Evolutionary conservation across 2,113 vertebrate species (phyloP).

Genomic region (Phainopepla nitens): DNA sequence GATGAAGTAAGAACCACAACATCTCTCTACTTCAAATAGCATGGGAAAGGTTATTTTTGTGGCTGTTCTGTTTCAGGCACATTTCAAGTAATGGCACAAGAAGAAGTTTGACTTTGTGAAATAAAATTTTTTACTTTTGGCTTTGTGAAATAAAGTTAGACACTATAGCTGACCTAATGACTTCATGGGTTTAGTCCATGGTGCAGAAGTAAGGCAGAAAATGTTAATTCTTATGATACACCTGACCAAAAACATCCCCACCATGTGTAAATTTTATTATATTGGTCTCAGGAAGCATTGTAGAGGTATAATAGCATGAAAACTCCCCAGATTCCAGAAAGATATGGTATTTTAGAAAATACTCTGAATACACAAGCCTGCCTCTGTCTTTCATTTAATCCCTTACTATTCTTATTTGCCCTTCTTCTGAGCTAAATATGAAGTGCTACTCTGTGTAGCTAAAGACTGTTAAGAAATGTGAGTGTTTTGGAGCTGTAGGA

Average conservation of each 20-base stretch:
- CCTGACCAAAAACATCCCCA: not conserved
- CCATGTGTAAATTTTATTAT: not conserved
- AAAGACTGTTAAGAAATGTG: not conserved
- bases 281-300: not conserved
- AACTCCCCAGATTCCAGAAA: not conserved
- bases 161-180: not conserved
- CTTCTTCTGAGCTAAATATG: not conserved
- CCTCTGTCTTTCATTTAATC: not conserved
- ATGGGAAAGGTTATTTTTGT: not conserved
- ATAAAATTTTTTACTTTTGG: not conserved
- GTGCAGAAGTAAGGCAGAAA: not conserved
- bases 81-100: not conserved
- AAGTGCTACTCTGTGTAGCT: not conserved
- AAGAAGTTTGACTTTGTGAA: not conserved
- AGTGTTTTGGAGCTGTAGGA: not conserved
- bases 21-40: not conserved
- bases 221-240: not conserved
- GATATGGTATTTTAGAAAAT: not conserved
- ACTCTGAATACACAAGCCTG: not conserved
- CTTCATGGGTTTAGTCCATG: not conserved
- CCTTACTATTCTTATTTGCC: slow-evolving; percentile 2
- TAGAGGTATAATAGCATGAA: not conserved
- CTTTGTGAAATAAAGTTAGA: not conserved
- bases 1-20: not conserved
- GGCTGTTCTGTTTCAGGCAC: not conserved